A percentile compares a stretch with the other conserved stretches of the same genome.
phyloP scores from a whole-genome alignment of 2,113 vertebrate genomes.

The Hucho hucho region DNA sequence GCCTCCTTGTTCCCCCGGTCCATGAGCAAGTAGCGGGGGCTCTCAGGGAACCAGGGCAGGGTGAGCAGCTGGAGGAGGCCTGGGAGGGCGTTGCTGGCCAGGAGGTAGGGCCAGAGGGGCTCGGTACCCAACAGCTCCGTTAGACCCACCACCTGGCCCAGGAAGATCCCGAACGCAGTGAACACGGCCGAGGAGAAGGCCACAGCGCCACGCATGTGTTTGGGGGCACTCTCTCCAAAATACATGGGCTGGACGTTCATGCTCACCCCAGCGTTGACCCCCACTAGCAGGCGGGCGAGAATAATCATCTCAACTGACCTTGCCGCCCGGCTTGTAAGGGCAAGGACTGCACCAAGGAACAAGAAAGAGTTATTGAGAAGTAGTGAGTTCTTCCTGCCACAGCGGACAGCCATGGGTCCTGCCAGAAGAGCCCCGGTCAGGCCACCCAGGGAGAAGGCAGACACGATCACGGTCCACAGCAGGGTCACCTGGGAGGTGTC shows the following conservation, averaged over 20 bases:
- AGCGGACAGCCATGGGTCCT: conserved; percentile 79
- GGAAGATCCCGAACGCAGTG: conserved; percentile 81
- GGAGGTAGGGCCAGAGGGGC: conserved; percentile 80
- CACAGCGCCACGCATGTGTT: conserved; percentile 82
- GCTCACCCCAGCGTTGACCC: conserved; percentile 82
- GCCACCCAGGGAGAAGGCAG: conserved; percentile 82
- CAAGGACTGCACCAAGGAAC: conserved; percentile 64
- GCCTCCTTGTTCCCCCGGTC: conserved; percentile 80
- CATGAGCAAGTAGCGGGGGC: conserved; percentile 88
- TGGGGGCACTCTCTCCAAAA: conserved; percentile 85
- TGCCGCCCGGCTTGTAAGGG: conserved; percentile 73
- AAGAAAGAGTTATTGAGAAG: conserved; percentile 84
- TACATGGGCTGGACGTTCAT: conserved; percentile 93
- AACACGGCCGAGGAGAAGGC: conserved; percentile 85
- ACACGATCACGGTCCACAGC: conserved; percentile 84
- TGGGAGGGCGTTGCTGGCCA: conserved; percentile 83
- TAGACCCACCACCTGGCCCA: conserved; percentile 84
- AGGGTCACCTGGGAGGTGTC: conserved; percentile 69
- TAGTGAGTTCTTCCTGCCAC: conserved; percentile 85
- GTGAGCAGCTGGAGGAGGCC: conserved; percentile 79
- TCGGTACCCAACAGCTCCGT: conserved; percentile 82
- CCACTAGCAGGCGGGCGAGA: conserved; percentile 79
- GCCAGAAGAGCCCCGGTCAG: conserved; percentile 79
- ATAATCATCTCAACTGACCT: conserved; percentile 87
- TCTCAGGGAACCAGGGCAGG: conserved; percentile 87